Evolutionary conservation across 2,888 invertebrate species (phyloP).

Genomic region (Drosophila bunnanda): DNA sequence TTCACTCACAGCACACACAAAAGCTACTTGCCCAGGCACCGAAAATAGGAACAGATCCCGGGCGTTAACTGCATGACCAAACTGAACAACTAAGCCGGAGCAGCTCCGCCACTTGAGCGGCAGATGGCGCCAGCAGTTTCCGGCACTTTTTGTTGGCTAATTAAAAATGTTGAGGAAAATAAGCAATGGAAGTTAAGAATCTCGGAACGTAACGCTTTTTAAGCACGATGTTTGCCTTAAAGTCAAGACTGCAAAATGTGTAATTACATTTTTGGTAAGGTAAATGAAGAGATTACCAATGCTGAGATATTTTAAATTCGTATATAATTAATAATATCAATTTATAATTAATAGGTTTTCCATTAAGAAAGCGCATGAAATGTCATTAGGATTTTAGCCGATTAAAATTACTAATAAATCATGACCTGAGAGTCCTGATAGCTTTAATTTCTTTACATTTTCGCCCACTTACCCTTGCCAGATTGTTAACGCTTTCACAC

Average conservation of each 20-base stretch:
- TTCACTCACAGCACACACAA: slow-evolving; percentile 19
- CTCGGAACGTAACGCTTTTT: neutral
- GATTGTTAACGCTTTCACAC: slow-evolving; percentile 19
- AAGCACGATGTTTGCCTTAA: slow-evolving; percentile 2
- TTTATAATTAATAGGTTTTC: neutral
- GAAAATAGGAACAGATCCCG: slow-evolving; percentile 7
- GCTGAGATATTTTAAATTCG: neutral
- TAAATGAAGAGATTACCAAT: neutral
- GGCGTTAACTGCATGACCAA: slow-evolving; percentile 38
- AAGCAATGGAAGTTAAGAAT: neutral
- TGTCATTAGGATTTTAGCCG: no score
- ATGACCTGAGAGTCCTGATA: neutral
- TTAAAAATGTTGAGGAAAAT: slow-evolving; percentile 26
- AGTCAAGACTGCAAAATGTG: neutral
- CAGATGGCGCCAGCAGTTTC: slow-evolving; percentile 29
- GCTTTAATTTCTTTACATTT: neutral
- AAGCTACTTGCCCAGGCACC: slow-evolving; percentile 9
- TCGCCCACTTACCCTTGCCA: neutral
- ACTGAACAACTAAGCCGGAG: slow-evolving; percentile 16
- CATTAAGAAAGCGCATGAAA: no score
- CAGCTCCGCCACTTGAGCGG: slow-evolving; percentile 20
- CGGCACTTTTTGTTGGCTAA: slow-evolving; percentile 32
- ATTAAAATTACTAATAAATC: no score
- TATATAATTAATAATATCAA: neutral
- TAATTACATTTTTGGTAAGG: neutral